Percentiles rank a stretch among this genome's conserved stretches.
These are phyloP conservation scores for Lapara coniferarum DNA, from an alignment of 2,888 invertebrate species.

Conservation along the genomic window DNA sequence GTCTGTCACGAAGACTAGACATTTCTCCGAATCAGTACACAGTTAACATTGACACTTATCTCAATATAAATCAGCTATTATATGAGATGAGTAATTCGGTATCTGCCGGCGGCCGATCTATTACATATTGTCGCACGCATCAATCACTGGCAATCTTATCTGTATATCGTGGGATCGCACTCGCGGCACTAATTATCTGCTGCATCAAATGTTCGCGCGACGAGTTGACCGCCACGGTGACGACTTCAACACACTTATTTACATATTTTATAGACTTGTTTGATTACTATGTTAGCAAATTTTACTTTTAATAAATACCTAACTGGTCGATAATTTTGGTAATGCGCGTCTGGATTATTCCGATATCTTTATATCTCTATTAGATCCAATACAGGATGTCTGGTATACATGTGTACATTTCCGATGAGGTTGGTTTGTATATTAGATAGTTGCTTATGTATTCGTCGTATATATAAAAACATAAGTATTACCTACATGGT, in stretches of 20 bases:
- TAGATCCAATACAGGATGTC: conserved; percentile 8
- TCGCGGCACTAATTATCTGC: conserved; percentile 47
- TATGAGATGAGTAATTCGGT: conserved; percentile 59
- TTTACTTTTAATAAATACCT: conserved; percentile 38
- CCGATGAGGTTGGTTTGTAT: conserved; percentile 11
- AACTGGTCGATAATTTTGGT: conserved; percentile 38
- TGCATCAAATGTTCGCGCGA: conserved; percentile 38
- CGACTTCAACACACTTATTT: conserved; percentile 42
- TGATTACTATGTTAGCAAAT: conserved; percentile 43
- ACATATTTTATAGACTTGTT: conserved; percentile 46
- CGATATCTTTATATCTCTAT: conserved; percentile 24
- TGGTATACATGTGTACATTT: not conserved
- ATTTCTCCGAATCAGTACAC: conserved; percentile 55
- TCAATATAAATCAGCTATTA: conserved; percentile 75
- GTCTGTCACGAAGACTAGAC: conserved; percentile 53
- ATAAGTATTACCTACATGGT: not conserved
- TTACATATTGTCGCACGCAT: conserved; percentile 79
- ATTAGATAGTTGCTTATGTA: conserved; percentile 8
- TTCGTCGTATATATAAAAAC: not conserved
- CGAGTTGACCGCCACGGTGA: conserved; percentile 34
- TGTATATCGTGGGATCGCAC: conserved; percentile 74
- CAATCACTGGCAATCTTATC: conserved; percentile 79
- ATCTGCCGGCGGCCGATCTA: conserved; percentile 70
- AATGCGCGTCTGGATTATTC: conserved; percentile 32
- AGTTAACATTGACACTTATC: conserved; percentile 72